phyloP scores from a whole-genome alignment of 37 sponge, comb jelly and placozoan species.

The Eunapius fragilis region DNA sequence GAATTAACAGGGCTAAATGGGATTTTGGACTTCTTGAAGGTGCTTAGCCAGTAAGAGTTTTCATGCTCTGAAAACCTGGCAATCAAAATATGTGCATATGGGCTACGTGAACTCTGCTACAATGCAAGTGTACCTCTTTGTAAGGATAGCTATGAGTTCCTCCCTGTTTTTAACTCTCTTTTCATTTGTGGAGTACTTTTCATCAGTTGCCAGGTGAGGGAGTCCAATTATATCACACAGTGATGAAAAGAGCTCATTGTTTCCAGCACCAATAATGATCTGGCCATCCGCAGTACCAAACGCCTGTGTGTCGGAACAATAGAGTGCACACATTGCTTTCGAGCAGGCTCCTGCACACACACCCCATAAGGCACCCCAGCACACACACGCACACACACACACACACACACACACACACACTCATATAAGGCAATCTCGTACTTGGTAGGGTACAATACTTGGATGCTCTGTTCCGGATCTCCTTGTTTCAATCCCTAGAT shows the following conservation, averaged over 20 bases:
- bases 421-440: too few species aligned
- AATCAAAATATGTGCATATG: neutral
- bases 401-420: neutral
- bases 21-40: constrained; percentile 25
- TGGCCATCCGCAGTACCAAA: constrained; percentile 67
- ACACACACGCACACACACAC: neutral
- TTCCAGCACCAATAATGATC: constrained; percentile 74
- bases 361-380: neutral
- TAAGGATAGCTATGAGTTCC: constrained; percentile 35
- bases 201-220: constrained; percentile 36
- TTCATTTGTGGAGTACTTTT: constrained; percentile 61
- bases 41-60: constrained; percentile 42
- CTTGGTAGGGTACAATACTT: constrained; percentile 88
- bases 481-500: constrained; percentile 51
- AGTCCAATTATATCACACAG: constrained; percentile 54
- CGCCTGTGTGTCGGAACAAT: too few species aligned
- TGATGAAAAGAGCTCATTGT: constrained; percentile 61
- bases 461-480: constrained; percentile 71
- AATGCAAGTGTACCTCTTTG: constrained; percentile 20
- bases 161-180: constrained; percentile 65
- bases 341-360: too few species aligned
- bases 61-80: constrained; percentile 34
- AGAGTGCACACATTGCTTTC: too few species aligned
- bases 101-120: neutral
- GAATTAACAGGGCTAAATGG: constrained; percentile 73